Evolutionary conservation across 2,113 vertebrate species (phyloP).

Genomic region (Pelvicachromis taeniatus): DNA sequence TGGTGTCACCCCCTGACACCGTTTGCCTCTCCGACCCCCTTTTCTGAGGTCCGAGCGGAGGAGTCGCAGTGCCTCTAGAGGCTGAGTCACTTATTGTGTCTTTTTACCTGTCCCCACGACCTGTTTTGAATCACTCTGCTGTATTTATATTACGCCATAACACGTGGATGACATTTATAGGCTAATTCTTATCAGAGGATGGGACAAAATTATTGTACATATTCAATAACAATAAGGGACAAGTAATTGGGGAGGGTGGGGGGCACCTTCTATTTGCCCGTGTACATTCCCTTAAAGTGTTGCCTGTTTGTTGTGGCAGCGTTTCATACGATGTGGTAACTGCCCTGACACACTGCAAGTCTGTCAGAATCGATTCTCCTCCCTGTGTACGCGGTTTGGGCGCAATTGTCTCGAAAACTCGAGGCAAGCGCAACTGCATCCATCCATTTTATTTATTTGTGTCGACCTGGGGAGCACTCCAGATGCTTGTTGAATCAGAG

Average conservation of each 20-base stretch:
- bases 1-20: not conserved
- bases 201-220: constrained; percentile 32
- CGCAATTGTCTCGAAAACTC: not conserved
- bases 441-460: constrained; percentile 27
- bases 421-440: not conserved
- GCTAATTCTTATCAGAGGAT: not conserved
- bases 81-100: not conserved
- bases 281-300: constrained; percentile 42
- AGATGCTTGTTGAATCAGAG: not conserved
- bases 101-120: not conserved
- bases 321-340: constrained; percentile 1
- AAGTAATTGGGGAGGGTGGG: not conserved
- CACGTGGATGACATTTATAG: constrained; percentile 1
- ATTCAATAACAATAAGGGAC: constrained; percentile 7
- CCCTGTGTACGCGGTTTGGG: not conserved
- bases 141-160: constrained; percentile 19
- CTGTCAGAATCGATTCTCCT: not conserved
- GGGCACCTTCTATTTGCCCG: not conserved
- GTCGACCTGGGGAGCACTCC: constrained; percentile 2
- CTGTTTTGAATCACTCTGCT: constrained; percentile 30
- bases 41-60: not conserved
- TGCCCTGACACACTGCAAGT: constrained; percentile 17
- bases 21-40: not conserved
- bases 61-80: not conserved
- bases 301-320: not conserved